Base-by-base conservation (phyloP, 2,113 vertebrate genomes). In the Anhinga rufa region DNA sequence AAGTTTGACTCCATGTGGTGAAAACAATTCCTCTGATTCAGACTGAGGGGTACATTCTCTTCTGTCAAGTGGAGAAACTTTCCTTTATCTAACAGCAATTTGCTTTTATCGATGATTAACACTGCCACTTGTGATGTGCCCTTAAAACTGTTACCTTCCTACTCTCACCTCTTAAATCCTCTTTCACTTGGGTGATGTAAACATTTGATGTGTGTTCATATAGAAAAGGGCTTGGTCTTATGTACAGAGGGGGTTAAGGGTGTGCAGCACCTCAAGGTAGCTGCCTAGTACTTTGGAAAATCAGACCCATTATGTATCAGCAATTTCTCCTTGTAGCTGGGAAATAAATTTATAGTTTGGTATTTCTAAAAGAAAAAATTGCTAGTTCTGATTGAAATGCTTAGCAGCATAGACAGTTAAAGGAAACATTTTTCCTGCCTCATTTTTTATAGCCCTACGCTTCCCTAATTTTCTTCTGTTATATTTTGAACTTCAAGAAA, bases 291-390 rank as follows among this genome's bases (percentile, higher is more conserved):
- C 31, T 91, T 91, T 38, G 38, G 58, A 60, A 94, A 91, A 91
- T 74, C 87, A 88, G 82, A 42, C 42, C 46, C 18, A 21, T 74
- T 70, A 57, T 72, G 26, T 95, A 92, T 95, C 79, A 93, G 70
- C 78, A 85, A 51, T 92, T 97, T 94, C 54, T 92, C 29, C 48
- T 85, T 70, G 89, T 81, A 92, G 78, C 81, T 97, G 89, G 75
- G 66, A 91, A 86, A 91, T 84, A 86, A 93, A 95, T 93, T 84
- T 86, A 64, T 93, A 93, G 69, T 55, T 92, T 93, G 65, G 28
- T 93, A 68, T 96, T 93, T 93, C 80, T 79, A 79, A 93, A 86
- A 84, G 69, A 72, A 86, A 94, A 95, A 93, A 82, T 90, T 54
- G 55, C 82, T 83, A 83, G 57, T 82, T 93, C 77, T 91, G 81